Conservation (phyloP, 2,888 invertebrate genomes). For the Candidula unifasciata region DNA sequence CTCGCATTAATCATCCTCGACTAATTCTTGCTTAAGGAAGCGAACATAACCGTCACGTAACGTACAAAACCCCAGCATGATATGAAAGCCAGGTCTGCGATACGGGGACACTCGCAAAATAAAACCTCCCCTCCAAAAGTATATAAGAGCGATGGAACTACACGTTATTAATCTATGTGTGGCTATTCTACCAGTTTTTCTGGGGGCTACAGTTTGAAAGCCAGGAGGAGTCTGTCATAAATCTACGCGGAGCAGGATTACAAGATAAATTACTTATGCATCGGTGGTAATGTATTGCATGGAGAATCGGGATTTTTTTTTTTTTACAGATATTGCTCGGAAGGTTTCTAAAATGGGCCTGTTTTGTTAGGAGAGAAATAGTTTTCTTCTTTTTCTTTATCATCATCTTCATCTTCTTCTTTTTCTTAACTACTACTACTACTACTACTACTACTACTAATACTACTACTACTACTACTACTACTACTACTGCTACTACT, state of each 20-base stretch:
- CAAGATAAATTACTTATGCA: neutral
- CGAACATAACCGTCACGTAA: neutral
- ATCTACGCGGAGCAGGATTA: neutral
- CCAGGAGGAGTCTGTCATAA: neutral
- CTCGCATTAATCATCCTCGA: constrained; percentile 7
- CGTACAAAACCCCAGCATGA: neutral
- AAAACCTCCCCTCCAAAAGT: neutral
- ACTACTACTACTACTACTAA: too few species aligned
- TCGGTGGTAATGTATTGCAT: neutral
- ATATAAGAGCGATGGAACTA: neutral
- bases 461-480: too few species aligned
- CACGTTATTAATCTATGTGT: neutral
- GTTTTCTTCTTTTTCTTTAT: too few species aligned
- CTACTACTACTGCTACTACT: too few species aligned
- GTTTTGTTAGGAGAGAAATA: too few species aligned
- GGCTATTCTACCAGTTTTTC: neutral
- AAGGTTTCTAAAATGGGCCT: too few species aligned
- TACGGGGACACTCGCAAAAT: neutral
- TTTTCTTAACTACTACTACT: too few species aligned
- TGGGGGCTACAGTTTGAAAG: neutral
- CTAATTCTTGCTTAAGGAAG: constrained; percentile 17
- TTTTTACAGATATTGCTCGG: too few species aligned
- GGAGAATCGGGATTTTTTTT: too few species aligned
- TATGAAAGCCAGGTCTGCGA: neutral
- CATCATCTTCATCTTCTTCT: too few species aligned